A percentile compares a stretch with the other conserved stretches of the same genome.
Evolutionary conservation across 92 coral and sea anemone genomes (phyloP).

Genomic region (Epizoanthus scotinus): DNA sequence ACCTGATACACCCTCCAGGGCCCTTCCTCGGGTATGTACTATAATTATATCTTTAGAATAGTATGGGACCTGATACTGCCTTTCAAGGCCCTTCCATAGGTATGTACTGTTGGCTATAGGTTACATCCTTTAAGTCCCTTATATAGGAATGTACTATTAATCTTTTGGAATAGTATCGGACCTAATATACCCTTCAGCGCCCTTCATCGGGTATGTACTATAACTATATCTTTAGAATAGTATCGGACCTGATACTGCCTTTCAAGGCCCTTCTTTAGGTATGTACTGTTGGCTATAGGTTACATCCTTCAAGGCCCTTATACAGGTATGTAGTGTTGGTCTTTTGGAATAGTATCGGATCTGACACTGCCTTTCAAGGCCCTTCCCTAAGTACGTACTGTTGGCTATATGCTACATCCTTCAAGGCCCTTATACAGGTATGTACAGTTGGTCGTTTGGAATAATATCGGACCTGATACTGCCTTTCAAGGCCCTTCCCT

Average conservation of each 20-base stretch:
- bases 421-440: constrained; percentile 39
- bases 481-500: constrained; percentile 46
- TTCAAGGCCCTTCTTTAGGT: too few relatives aligned
- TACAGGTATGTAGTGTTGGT: too few relatives aligned
- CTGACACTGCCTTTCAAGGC: constrained; percentile 57
- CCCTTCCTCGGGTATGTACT: constrained; percentile 2
- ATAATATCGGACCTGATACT: constrained; percentile 39
- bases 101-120: background rate
- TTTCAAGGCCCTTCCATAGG: constrained; percentile 37
- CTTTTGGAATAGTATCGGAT: constrained; percentile 2
- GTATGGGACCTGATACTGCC: constrained; percentile 48
- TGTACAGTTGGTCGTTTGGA: background rate
- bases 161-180: background rate
- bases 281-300: too few relatives aligned
- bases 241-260: too few relatives aligned
- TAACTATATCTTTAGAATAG: background rate
- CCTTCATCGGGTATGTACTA: too few relatives aligned
- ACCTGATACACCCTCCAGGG: constrained; percentile 56
- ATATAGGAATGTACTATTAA: background rate
- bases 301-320: too few relatives aligned
- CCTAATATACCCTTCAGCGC: too few relatives aligned
- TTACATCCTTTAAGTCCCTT: constrained; percentile 50
- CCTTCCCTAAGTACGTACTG: constrained; percentile 6
- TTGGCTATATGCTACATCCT: constrained; percentile 43
- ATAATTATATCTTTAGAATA: background rate